Evolutionary conservation across 2,113 vertebrate species (phyloP).

Genomic region (Cygnus buccinator): DNA sequence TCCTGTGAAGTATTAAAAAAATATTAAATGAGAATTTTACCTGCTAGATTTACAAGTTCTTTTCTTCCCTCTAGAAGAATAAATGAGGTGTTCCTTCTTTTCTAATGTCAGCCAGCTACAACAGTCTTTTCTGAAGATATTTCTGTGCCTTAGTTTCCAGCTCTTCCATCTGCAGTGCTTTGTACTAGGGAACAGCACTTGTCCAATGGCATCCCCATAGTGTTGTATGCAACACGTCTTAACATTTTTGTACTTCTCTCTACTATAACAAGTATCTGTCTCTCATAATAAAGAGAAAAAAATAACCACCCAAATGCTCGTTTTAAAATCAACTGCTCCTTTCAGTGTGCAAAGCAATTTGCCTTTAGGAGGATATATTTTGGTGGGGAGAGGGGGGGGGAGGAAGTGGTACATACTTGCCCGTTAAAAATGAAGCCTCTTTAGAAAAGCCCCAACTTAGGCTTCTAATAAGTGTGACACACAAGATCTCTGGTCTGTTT

Average conservation of each 20-base stretch:
- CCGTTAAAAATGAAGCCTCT: background rate
- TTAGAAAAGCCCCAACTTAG: background rate
- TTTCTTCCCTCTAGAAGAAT: background rate
- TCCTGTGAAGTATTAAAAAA: slow-evolving; percentile 21
- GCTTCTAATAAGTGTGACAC: background rate
- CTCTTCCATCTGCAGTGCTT: background rate
- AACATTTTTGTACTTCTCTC: background rate
- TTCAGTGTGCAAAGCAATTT: background rate
- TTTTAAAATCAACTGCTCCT: background rate
- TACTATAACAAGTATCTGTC: background rate
- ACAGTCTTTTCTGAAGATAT: background rate
- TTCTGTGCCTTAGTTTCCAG: background rate
- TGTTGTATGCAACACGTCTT: background rate
- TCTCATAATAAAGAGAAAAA: background rate
- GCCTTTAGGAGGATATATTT: background rate
- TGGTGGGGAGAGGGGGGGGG: too few species aligned
- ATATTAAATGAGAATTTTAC: slow-evolving; percentile 15
- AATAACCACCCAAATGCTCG: background rate
- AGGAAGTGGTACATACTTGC: background rate
- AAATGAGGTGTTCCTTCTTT: background rate
- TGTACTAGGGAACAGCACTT: background rate
- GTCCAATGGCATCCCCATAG: background rate
- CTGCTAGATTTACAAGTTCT: background rate
- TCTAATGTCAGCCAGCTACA: background rate
- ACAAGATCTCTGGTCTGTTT: background rate